Evolutionary conservation across 2,113 vertebrate genomes (phyloP).

Genomic region (Neodontobutis hainanensis): DNA sequence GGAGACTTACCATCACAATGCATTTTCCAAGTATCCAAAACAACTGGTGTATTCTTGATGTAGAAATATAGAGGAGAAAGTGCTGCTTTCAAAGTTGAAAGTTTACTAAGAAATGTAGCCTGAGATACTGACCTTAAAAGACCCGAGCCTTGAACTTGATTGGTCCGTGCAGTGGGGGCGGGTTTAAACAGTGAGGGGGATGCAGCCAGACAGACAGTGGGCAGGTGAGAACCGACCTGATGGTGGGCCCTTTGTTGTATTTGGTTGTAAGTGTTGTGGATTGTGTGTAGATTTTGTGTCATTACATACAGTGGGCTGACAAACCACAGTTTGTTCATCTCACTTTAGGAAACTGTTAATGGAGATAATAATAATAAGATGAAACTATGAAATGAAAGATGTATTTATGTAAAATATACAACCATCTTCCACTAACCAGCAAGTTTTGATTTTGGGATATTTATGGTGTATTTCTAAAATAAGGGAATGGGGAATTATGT

Average conservation of each 20-base stretch:
- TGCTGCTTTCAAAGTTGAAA: slow-evolving; percentile 25
- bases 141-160: slow-evolving; percentile 51
- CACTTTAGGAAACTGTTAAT: too few species aligned
- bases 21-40: slow-evolving; percentile 26
- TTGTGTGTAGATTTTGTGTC: slow-evolving; percentile 12
- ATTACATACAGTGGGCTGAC: not conserved
- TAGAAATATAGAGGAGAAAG: slow-evolving; percentile 7
- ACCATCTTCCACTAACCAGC: too few species aligned
- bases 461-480: too few species aligned
- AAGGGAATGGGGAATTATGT: too few species aligned
- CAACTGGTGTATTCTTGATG: not conserved
- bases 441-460: too few species aligned
- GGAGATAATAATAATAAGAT: too few species aligned
- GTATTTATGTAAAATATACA: not conserved
- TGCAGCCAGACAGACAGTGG: not conserved
- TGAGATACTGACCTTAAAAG: slow-evolving; percentile 19
- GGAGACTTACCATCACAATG: slow-evolving; percentile 60
- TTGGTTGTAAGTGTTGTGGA: not conserved
- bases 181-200: slow-evolving; percentile 7
- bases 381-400: too few species aligned
- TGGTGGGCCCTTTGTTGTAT: slow-evolving; percentile 14
- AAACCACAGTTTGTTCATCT: not conserved
- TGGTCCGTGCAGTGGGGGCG: slow-evolving; percentile 51
- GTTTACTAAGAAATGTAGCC: not conserved
- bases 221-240: slow-evolving; percentile 37